Percentiles rank a stretch among this genome's conserved stretches.
Conservation (phyloP, 2,797 vertebrate genomes). For the Neopelma chrysocephalum region DNA sequence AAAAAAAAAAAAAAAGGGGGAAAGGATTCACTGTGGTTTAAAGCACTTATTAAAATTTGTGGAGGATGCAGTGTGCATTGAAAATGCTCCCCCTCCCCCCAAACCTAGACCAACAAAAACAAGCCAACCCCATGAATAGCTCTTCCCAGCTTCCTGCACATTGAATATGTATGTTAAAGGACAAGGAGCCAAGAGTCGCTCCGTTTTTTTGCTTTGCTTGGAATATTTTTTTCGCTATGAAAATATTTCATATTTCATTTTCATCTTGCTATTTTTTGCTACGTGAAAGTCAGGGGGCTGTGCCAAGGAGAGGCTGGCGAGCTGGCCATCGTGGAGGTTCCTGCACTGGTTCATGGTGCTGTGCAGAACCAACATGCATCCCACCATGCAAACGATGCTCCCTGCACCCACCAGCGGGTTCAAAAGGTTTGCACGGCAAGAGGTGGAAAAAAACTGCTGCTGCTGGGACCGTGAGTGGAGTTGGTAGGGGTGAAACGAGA, state of each 20-base stretch:
- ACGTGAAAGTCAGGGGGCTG: constrained; percentile 45
- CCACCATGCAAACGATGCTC: constrained; percentile 58
- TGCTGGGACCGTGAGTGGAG: not conserved
- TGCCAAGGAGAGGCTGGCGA: constrained; percentile 64
- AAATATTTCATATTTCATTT: constrained; percentile 20
- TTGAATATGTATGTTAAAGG: constrained; percentile 66
- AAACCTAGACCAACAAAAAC: constrained; percentile 59
- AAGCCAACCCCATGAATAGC: constrained; percentile 47
- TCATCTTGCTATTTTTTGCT: constrained; percentile 40
- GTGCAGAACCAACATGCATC: constrained; percentile 67
- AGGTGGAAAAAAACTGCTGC: not conserved
- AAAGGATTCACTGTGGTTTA: not conserved
- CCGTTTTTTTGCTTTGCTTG: constrained; percentile 66
- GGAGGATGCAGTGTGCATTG: not conserved
- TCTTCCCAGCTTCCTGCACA: constrained; percentile 68
- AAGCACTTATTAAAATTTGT: constrained; percentile 24
- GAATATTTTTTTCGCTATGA: constrained; percentile 37
- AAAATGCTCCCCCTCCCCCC: not conserved
- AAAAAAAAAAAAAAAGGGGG: rapidly evolving
- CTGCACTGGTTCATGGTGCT: constrained; percentile 64
- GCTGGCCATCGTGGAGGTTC: constrained; percentile 47
- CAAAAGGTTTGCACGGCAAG: not conserved
- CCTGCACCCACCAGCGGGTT: not conserved
- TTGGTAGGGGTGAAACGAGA: not conserved
- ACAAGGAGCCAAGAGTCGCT: constrained; percentile 34